A percentile compares a stretch with the other conserved stretches of the same genome.
Conservation (phyloP, 2,888 invertebrate genomes). For the Torymus tubicola region DNA sequence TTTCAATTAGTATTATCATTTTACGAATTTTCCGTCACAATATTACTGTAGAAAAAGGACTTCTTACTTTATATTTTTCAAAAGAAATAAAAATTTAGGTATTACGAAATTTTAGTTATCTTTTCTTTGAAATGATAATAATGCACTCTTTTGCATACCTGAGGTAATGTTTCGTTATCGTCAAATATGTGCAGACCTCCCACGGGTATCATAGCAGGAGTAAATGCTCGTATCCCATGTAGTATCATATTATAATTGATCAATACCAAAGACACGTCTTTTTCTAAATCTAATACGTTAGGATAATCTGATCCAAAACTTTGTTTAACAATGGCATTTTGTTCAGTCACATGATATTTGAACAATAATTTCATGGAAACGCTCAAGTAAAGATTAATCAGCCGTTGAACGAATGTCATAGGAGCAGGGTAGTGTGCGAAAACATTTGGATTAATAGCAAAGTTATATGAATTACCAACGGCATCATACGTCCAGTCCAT, state of each 20-base stretch:
- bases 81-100: neutral
- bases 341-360: constrained; percentile 30
- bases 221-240: constrained; percentile 77
- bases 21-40: too few relatives aligned
- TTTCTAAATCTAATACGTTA: constrained; percentile 60
- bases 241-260: constrained; percentile 79
- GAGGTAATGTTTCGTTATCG: constrained; percentile 24
- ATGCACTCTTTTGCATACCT: constrained; percentile 51
- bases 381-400: neutral
- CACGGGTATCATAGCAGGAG: constrained; percentile 78
- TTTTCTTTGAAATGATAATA: too few relatives aligned
- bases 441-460: neutral
- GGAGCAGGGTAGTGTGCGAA: neutral
- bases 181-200: constrained; percentile 77
- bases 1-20: too few relatives aligned
- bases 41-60: too few relatives aligned
- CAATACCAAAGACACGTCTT: constrained; percentile 72
- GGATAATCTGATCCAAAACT: constrained; percentile 51
- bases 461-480: neutral
- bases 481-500: constrained; percentile 62
- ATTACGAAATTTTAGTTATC: too few relatives aligned
- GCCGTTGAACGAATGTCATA: constrained; percentile 31
- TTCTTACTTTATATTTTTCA: neutral
- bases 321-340: constrained; percentile 32
- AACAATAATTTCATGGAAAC: constrained; percentile 46